Evolutionary conservation across 2,797 vertebrate genomes (phyloP).

Genomic region (Hydrocynus forskahlii): DNA sequence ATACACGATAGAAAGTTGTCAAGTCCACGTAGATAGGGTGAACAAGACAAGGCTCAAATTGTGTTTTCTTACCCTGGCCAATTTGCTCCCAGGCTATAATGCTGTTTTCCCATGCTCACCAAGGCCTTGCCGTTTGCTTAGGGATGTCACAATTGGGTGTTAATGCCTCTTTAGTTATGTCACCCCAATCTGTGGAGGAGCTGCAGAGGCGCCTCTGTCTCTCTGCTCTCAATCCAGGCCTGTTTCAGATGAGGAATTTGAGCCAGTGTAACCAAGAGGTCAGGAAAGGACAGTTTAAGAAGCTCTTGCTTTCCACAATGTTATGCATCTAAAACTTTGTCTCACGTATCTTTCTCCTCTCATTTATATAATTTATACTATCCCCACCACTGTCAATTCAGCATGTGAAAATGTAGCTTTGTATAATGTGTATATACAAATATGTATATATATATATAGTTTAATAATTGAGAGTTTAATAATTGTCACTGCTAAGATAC

Average conservation of each 20-base stretch:
- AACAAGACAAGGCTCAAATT: conserved; percentile 69
- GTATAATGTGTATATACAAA: not conserved
- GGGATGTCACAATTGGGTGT: conserved; percentile 67
- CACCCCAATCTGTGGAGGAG: conserved; percentile 59
- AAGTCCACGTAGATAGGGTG: conserved; percentile 63
- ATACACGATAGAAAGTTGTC: conserved; percentile 72
- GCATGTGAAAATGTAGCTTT: not conserved
- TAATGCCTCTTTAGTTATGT: conserved; percentile 79
- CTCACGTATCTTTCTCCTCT: not conserved
- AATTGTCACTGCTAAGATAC: too few relatives aligned
- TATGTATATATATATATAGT: too few relatives aligned
- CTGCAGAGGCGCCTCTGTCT: conserved; percentile 55
- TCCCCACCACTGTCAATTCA: too few relatives aligned
- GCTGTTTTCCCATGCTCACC: conserved; percentile 75
- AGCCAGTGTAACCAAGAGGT: conserved; percentile 50
- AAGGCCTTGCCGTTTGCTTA: conserved; percentile 68
- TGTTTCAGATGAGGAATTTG: conserved; percentile 49
- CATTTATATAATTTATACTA: too few relatives aligned
- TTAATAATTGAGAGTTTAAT: too few relatives aligned
- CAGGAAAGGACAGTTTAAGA: conserved; percentile 37
- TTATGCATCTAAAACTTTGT: conserved; percentile 34
- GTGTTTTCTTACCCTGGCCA: conserved; percentile 63
- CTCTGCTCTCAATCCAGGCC: conserved; percentile 38
- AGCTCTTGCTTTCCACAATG: conserved; percentile 36
- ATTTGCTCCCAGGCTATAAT: conserved; percentile 67